phyloP scores from a whole-genome alignment of 2,113 vertebrate genomes.

The Pipa parva region DNA sequence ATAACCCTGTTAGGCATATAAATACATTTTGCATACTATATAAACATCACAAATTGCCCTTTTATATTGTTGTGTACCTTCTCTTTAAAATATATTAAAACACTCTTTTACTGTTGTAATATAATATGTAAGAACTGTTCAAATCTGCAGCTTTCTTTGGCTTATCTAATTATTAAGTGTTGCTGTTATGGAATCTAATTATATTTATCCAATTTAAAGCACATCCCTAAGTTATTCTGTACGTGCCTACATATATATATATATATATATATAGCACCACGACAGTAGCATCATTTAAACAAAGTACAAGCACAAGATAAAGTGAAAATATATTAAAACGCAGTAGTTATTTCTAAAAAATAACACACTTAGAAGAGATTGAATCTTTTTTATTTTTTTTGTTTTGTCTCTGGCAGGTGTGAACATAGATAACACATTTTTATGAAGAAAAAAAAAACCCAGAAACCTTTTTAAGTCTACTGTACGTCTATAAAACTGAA shows the following conservation, averaged over 20 bases:
- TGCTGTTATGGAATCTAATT: background rate
- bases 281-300: background rate
- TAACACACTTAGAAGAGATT: background rate
- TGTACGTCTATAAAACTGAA: background rate
- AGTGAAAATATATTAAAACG: background rate
- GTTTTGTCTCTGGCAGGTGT: background rate
- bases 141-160: background rate
- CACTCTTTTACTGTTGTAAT: background rate
- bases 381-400: background rate
- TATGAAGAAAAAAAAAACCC: too few relatives aligned
- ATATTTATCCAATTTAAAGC: background rate
- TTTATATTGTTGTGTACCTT: too few relatives aligned
- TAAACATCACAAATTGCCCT: too few relatives aligned
- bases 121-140: background rate
- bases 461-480: background rate
- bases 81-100: background rate
- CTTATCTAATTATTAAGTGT: background rate
- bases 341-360: background rate
- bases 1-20: too few relatives aligned
- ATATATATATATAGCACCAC: background rate
- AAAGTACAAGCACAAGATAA: background rate
- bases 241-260: background rate
- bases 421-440: background rate
- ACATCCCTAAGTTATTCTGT: background rate
- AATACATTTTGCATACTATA: too few relatives aligned